A percentile compares a stretch with the other conserved stretches of the same genome.
Conservation (phyloP, 2,888 invertebrate genomes). For the Coenonympha glycerion region DNA sequence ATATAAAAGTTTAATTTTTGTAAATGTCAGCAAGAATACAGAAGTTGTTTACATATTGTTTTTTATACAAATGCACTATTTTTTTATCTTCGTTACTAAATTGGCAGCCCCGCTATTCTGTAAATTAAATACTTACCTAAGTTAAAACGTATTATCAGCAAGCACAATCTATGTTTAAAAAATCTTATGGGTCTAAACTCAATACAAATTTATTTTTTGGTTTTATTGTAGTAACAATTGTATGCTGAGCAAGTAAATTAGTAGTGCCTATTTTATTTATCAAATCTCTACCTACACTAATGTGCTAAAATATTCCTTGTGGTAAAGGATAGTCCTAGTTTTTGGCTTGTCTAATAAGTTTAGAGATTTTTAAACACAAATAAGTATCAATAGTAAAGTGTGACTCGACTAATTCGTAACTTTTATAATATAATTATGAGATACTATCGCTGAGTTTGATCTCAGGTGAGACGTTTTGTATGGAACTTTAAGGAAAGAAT, state of each 20-base stretch:
- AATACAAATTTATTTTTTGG: neutral
- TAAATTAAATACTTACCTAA: neutral
- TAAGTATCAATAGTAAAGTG: constrained; percentile 18
- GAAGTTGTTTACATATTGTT: too few species aligned
- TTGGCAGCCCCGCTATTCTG: neutral
- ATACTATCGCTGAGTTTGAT: constrained; percentile 60
- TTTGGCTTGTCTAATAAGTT: too few species aligned
- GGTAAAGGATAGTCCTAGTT: too few species aligned
- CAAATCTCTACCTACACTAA: too few species aligned
- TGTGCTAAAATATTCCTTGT: too few species aligned
- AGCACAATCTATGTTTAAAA: too few species aligned
- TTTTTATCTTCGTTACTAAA: neutral
- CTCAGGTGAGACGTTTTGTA: constrained; percentile 47
- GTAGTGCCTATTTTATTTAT: too few species aligned
- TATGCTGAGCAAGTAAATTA: neutral
- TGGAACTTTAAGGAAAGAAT: constrained; percentile 51
- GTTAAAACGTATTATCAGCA: neutral
- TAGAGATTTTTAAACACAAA: too few species aligned
- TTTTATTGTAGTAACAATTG: neutral
- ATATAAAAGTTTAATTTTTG: too few species aligned
- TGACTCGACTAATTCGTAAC: constrained; percentile 28
- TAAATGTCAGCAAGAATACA: too few species aligned
- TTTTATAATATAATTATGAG: constrained; percentile 34
- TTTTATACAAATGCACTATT: neutral
- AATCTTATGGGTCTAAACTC: too few species aligned